Evolutionary conservation across 2,888 invertebrate species (phyloP), one percentile per base, ranked within the genome.

Genomic region (Drosophila stalkeri): DNA sequence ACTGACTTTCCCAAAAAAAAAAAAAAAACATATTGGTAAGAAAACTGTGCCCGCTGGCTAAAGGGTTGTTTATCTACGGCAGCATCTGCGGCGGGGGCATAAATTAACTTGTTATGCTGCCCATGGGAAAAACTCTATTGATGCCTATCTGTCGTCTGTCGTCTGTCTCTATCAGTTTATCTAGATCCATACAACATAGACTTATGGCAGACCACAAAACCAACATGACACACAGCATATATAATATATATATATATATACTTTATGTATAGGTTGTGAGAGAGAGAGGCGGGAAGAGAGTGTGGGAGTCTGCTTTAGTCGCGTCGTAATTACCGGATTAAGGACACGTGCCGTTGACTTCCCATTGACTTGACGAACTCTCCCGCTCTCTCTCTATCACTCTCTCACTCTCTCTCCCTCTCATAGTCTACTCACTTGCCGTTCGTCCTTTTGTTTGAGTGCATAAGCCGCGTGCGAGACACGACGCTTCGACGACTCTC

Each of bases 21-120:
- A 2, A 43, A 18, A 20, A 43, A 54, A 16, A 35, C 27, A 27
- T 27, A 27, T 27, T 16, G 33, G 4, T 37, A 54, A 39, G 54
- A 27, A 67, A 67, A 63, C 70, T 57, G 47, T 56, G 49, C 9
- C 64, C 55, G 39, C 56, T 31, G 43, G 41, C 35, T 18, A 74
- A 74, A 65, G 82, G 82, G 66, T 79, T 81, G 77, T 47, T 82
- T 89, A 89, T 89, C 91, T 60, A 49, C 27, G 75, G 81, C 78
- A 83, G 44, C 54, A 46, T 18, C 52, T 37, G 54, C 16, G 46
- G 54, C 57, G 35, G 64, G 56, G 46, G 82, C 90, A 90, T 90
- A 90, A 90, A 90, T 90, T 90, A 90, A 91, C 89, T 82, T 90
- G 90, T 90, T 89, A 75, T 72, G 64, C 80, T 54, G 54, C 71